A percentile compares a stretch with the other conserved stretches of the same genome.
Conservation (phyloP, 1,140 invertebrate species). For the Drosophila ironensis region DNA sequence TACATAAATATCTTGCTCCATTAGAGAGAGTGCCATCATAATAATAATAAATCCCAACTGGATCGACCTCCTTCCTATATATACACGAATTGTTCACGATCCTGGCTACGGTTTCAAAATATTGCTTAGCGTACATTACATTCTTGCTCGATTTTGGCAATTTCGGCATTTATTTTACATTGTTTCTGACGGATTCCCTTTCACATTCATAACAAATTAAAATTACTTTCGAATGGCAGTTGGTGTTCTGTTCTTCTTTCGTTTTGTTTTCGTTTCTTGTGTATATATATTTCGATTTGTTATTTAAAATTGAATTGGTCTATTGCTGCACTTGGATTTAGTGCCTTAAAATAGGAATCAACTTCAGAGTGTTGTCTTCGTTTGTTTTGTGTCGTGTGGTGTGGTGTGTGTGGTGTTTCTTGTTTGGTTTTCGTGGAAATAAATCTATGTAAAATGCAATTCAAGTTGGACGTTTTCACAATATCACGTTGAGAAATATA, state of each 20-base stretch:
- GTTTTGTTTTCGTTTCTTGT: conserved; percentile 25
- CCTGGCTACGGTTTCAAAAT: conserved; percentile 58
- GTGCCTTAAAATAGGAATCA: conserved; percentile 76
- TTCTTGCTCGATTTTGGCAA: conserved; percentile 51
- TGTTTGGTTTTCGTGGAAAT: conserved; percentile 19
- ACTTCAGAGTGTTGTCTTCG: conserved; percentile 36
- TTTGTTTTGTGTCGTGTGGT: background rate
- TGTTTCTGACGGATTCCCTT: conserved; percentile 66
- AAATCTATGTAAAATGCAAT: conserved; percentile 67
- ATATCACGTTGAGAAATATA: conserved; percentile 76
- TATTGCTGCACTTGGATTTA: conserved; percentile 54
- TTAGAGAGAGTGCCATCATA: conserved; percentile 57
- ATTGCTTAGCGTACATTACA: conserved; percentile 73
- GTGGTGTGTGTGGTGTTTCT: background rate
- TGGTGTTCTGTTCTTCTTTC: conserved; percentile 35
- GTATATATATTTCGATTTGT: conserved; percentile 29
- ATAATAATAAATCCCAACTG: conserved; percentile 42
- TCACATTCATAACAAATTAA: conserved; percentile 54
- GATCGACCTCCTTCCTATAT: conserved; percentile 40
- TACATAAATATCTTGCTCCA: conserved; percentile 16
- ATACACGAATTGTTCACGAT: conserved; percentile 36
- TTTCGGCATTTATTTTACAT: conserved; percentile 44
- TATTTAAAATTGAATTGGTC: conserved; percentile 67
- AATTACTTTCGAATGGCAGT: conserved; percentile 67
- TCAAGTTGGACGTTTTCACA: conserved; percentile 74